Evolutionary conservation across 2,888 invertebrate species (phyloP).

Genomic region (Parnassius apollo): DNA sequence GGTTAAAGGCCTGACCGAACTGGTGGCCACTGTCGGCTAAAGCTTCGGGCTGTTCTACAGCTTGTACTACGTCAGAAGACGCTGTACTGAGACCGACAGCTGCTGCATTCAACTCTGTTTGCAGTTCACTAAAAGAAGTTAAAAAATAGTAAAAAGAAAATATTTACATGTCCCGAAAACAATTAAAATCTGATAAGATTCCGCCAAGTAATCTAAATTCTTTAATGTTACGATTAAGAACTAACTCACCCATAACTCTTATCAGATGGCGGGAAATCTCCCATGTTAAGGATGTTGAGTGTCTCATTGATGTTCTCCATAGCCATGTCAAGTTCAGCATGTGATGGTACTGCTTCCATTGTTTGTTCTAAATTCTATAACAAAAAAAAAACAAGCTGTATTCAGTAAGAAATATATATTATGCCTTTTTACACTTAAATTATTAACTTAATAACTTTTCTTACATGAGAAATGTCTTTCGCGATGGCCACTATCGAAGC

Average conservation of each 20-base stretch:
- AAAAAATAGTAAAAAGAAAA: not conserved
- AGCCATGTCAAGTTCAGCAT: constrained; percentile 95
- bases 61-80: constrained; percentile 90
- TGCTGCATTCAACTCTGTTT: constrained; percentile 90
- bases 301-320: constrained; percentile 90
- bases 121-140: constrained; percentile 83
- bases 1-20: constrained; percentile 89
- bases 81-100: constrained; percentile 90
- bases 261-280: constrained; percentile 87
- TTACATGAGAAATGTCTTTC: constrained; percentile 83
- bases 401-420: too few relatives aligned
- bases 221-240: not conserved
- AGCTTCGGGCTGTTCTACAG: constrained; percentile 85
- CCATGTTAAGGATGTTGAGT: constrained; percentile 85
- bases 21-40: constrained; percentile 88
- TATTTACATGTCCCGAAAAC: not conserved
- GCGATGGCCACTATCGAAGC: constrained; percentile 87
- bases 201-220: not conserved
- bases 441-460: not conserved
- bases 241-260: constrained; percentile 83
- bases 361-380: constrained; percentile 80
- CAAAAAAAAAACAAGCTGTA: not conserved
- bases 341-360: constrained; percentile 94
- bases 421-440: not conserved
- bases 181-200: too few relatives aligned